These are phyloP conservation scores for Nemotelus pantherinus DNA, from an alignment of 2,888 invertebrate genomes.

Conservation along the genomic window DNA sequence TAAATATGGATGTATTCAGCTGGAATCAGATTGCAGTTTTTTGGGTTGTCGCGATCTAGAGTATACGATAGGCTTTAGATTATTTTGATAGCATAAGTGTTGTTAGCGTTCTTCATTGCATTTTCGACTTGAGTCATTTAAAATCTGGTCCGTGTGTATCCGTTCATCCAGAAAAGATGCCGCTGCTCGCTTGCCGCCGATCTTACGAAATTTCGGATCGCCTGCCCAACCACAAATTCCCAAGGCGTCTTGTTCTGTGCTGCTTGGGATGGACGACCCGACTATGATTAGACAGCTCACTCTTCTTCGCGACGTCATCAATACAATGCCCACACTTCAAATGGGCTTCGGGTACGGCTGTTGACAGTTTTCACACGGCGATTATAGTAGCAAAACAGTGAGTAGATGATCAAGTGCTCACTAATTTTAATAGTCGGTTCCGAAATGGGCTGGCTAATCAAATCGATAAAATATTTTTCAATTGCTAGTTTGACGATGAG, in stretches of 20 bases:
- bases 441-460: not conserved
- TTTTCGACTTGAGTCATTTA: not conserved
- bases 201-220: not conserved
- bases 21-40: constrained; percentile 19
- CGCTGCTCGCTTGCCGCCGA: not conserved
- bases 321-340: constrained; percentile 19
- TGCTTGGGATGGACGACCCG: constrained; percentile 2
- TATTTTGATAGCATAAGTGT: constrained; percentile 45
- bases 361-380: constrained; percentile 7
- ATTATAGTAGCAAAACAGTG: not conserved
- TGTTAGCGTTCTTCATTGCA: constrained; percentile 23
- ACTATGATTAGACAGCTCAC: not conserved
- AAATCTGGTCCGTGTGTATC: constrained; percentile 1
- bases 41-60: not conserved
- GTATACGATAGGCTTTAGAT: not conserved
- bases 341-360: constrained; percentile 2
- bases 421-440: not conserved
- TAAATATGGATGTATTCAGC: constrained; percentile 27
- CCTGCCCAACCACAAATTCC: not conserved
- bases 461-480: constrained; percentile 1
- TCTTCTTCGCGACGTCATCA: constrained; percentile 2
- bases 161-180: constrained; percentile 11
- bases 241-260: not conserved
- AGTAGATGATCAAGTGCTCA: not conserved
- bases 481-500: constrained; percentile 7